Conservation (phyloP, 2,113 vertebrate genomes). For the Hemichromis elongatus region DNA sequence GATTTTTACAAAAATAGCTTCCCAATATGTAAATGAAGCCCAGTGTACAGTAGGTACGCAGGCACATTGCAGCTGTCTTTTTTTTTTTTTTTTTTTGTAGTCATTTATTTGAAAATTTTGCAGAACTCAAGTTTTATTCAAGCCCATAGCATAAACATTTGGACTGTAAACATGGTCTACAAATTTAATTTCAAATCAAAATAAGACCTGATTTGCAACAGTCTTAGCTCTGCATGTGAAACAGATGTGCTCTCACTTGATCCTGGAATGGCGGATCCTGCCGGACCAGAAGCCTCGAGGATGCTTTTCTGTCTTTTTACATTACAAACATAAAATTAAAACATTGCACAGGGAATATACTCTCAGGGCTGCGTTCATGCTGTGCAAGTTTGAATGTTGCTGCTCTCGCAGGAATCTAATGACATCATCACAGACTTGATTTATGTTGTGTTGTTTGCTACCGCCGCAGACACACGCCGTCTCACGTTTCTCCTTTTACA, state of each 20-base stretch:
- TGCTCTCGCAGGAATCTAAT: slow-evolving; percentile 33
- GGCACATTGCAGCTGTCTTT: not conserved
- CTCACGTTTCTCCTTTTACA: slow-evolving; percentile 15
- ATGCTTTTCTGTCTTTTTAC: slow-evolving; percentile 21
- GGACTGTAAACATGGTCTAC: slow-evolving; percentile 7
- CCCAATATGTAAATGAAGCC: not conserved
- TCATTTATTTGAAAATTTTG: slow-evolving; percentile 12
- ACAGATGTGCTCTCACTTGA: slow-evolving; percentile 41
- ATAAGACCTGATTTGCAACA: slow-evolving; percentile 28
- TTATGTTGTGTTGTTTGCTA: slow-evolving; percentile 8
- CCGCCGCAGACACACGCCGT: not conserved
- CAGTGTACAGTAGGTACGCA: not conserved
- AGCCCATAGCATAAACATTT: not conserved
- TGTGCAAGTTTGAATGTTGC: slow-evolving; percentile 21
- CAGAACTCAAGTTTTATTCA: not conserved
- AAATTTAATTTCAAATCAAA: slow-evolving; percentile 31
- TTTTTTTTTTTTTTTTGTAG: too few relatives aligned
- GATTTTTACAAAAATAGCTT: not conserved
- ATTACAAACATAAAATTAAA: slow-evolving; percentile 37
- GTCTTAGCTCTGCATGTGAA: slow-evolving; percentile 29
- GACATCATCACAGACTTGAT: slow-evolving; percentile 21
- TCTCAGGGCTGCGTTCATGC: slow-evolving; percentile 2
- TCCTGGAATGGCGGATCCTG: slow-evolving; percentile 8
- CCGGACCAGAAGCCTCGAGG: slow-evolving; percentile 5
- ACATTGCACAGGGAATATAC: slow-evolving; percentile 7